A percentile compares a stretch with the other conserved stretches of the same genome.
These are phyloP conservation scores for Geococcyx californianus DNA, from an alignment of 2,113 vertebrate genomes.

Conservation along the genomic window DNA sequence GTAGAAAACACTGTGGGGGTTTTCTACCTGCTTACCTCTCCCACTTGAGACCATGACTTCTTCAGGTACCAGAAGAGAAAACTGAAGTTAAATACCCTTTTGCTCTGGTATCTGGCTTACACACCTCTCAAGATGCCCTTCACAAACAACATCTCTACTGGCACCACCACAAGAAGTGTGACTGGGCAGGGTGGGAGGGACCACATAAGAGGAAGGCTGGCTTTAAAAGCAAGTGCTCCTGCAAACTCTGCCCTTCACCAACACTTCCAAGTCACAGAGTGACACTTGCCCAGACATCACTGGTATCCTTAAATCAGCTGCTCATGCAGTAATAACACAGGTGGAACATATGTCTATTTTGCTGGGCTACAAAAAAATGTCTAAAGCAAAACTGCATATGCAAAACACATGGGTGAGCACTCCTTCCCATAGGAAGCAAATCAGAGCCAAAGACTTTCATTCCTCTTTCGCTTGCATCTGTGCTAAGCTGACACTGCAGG, in stretches of 20 bases:
- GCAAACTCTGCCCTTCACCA: background rate
- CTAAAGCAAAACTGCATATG: background rate
- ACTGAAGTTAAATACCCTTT: background rate
- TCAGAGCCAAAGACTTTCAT: background rate
- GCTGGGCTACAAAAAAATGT: background rate
- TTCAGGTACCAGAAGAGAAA: background rate
- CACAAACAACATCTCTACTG: background rate
- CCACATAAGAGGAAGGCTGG: background rate
- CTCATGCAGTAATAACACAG: fast-evolving
- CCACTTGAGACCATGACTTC: background rate
- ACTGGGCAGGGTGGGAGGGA: background rate
- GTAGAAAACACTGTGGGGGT: background rate
- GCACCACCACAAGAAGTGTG: fast-evolving
- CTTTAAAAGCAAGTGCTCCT: background rate
- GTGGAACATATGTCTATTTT: fast-evolving
- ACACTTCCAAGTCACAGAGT: background rate
- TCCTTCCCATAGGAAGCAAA: background rate
- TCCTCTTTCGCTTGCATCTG: background rate
- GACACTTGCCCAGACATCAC: background rate
- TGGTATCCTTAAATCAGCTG: background rate
- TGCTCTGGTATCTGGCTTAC: fast-evolving
- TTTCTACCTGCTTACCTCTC: background rate
- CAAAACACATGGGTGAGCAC: fast-evolving
- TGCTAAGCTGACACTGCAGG: background rate
- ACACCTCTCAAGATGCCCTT: background rate